Conservation (phyloP, 2,888 invertebrate species). For the Nomada fabriciana region DNA sequence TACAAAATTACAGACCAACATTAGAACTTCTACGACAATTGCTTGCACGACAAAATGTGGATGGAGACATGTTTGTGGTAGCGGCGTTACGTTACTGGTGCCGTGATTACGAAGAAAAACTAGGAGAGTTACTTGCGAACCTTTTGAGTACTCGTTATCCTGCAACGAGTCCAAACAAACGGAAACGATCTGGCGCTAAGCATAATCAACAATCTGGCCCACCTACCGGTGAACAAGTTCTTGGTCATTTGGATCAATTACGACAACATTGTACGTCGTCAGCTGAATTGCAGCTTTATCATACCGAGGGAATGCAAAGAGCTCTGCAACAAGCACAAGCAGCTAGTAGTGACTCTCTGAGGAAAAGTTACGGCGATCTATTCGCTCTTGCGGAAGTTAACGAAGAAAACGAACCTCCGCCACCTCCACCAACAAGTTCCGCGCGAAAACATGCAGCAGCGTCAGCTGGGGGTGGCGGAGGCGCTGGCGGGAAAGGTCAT, state of each 20-base stretch:
- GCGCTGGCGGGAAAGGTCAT: slow-evolving; percentile 75
- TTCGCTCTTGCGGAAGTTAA: slow-evolving; percentile 92
- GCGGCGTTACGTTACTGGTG: slow-evolving; percentile 97
- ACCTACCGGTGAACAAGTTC: slow-evolving; percentile 93
- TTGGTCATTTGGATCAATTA: slow-evolving; percentile 96
- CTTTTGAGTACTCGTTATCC: slow-evolving; percentile 93
- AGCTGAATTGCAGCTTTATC: slow-evolving; percentile 88
- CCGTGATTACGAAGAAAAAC: slow-evolving; percentile 95
- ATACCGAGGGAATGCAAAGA: slow-evolving; percentile 95
- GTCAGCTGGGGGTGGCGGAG: slow-evolving; percentile 70
- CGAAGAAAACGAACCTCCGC: slow-evolving; percentile 90
- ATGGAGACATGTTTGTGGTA: slow-evolving; percentile 94
- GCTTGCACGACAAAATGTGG: slow-evolving; percentile 90
- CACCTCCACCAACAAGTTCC: slow-evolving; percentile 86
- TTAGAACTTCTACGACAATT: slow-evolving; percentile 94
- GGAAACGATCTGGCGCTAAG: slow-evolving; percentile 91
- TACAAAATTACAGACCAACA: slow-evolving; percentile 87
- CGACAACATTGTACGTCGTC: slow-evolving; percentile 88
- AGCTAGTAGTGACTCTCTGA: slow-evolving; percentile 94
- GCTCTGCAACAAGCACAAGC: slow-evolving; percentile 95
- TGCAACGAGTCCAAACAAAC: slow-evolving; percentile 94
- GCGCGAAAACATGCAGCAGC: slow-evolving; percentile 78
- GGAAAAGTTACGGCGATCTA: slow-evolving; percentile 95
- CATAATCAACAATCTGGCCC: slow-evolving; percentile 90
- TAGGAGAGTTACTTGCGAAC: slow-evolving; percentile 92